Evolutionary conservation across 2,797 vertebrate species (phyloP).

Genomic region (Heteromormyrus szaboi): DNA sequence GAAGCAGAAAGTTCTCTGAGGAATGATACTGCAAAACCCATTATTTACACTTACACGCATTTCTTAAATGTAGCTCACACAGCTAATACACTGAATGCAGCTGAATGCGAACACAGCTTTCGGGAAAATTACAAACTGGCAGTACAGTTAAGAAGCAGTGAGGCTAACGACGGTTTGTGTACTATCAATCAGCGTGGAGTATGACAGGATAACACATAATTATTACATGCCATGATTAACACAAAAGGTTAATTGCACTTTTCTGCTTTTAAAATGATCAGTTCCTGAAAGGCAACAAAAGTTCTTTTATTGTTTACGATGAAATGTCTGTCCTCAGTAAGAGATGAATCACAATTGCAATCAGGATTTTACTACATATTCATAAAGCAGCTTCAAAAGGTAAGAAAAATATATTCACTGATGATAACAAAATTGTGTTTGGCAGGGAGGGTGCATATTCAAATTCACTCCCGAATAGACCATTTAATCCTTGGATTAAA

Average conservation of each 20-base stretch:
- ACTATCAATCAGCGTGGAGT: background rate
- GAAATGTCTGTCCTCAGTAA: background rate
- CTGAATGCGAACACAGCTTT: background rate
- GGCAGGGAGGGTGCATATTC: background rate
- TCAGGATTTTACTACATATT: background rate
- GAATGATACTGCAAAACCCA: background rate
- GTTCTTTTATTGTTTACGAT: background rate
- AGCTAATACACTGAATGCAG: background rate
- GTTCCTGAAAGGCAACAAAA: background rate
- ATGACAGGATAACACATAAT: background rate
- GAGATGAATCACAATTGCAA: background rate
- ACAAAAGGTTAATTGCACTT: background rate
- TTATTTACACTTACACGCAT: background rate
- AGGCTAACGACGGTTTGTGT: background rate
- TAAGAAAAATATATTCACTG: background rate
- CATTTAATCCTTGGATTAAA: background rate
- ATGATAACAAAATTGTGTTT: background rate
- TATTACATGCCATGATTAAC: background rate
- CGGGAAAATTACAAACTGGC: background rate
- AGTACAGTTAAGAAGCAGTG: background rate
- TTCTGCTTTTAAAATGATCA: background rate
- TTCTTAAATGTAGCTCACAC: background rate
- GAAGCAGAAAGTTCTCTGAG: constrained; percentile 19
- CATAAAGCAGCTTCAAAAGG: background rate
- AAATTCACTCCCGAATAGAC: background rate